Percentiles rank a stretch among this genome's conserved stretches.
These are phyloP conservation scores for Cantharis nigra DNA, from an alignment of 2,888 invertebrate genomes.

Conservation along the genomic window DNA sequence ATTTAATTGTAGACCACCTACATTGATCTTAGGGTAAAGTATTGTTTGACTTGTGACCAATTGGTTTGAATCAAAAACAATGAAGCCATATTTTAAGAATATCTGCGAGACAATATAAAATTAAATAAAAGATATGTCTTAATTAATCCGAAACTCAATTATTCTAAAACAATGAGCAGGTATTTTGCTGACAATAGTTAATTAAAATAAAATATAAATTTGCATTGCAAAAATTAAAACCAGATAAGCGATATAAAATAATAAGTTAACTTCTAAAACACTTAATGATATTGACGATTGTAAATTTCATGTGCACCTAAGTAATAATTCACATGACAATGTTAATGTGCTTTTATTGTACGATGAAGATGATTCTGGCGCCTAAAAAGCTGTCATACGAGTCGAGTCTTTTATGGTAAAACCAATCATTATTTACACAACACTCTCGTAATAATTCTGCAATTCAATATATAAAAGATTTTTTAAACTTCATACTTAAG, in stretches of 20 bases:
- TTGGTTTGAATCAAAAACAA: constrained; percentile 27
- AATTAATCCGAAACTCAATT: constrained; percentile 22
- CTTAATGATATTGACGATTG: constrained; percentile 6
- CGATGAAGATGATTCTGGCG: constrained; percentile 48
- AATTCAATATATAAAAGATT: background rate
- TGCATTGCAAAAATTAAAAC: constrained; percentile 5
- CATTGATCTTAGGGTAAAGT: constrained; percentile 38
- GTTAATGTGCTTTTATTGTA: constrained; percentile 28
- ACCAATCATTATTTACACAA: constrained; percentile 41
- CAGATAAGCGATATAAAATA: constrained; percentile 4
- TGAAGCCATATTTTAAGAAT: constrained; percentile 28
- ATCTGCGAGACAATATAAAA: constrained; percentile 24
- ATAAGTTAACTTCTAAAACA: background rate
- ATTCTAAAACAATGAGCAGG: constrained; percentile 20
- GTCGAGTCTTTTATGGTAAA: constrained; percentile 43
- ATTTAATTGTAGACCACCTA: constrained; percentile 52
- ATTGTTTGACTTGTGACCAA: constrained; percentile 31
- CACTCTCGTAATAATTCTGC: constrained; percentile 34
- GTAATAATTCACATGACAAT: constrained; percentile 5
- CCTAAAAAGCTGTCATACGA: constrained; percentile 43
- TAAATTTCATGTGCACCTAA: constrained; percentile 7
- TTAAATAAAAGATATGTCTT: constrained; percentile 12
- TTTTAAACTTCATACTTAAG: background rate
- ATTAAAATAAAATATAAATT: constrained; percentile 20
- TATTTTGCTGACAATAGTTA: constrained; percentile 17